Percentiles rank a stretch among this genome's conserved stretches.
Conservation (phyloP, 2,888 invertebrate species). For the Lithosia quadra region DNA sequence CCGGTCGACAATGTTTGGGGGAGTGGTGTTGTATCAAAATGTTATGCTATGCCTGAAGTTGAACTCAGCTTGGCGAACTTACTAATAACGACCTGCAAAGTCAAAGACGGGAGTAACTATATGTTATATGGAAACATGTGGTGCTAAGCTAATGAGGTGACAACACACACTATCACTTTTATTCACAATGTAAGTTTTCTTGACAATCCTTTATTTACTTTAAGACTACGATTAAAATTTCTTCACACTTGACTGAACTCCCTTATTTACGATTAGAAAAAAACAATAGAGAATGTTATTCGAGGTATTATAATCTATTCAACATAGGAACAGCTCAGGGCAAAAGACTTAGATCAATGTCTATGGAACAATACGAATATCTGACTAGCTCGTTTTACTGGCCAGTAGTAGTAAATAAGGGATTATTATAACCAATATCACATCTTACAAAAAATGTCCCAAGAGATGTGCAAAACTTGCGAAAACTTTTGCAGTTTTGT, state of each 20-base stretch:
- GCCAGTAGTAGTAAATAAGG: background rate
- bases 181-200: conserved; percentile 32
- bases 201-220: background rate
- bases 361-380: background rate
- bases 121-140: conserved; percentile 55
- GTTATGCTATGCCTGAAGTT: conserved; percentile 72
- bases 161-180: conserved; percentile 53
- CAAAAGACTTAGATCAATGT: background rate
- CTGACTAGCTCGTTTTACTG: background rate
- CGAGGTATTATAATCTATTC: background rate
- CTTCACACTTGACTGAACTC: background rate
- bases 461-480: background rate
- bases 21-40: conserved; percentile 73
- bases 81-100: conserved; percentile 87
- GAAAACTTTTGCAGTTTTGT: conserved; percentile 5
- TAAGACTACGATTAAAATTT: background rate
- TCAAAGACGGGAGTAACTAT: conserved; percentile 83
- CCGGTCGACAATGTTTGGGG: conserved; percentile 70
- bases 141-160: conserved; percentile 41
- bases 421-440: background rate
- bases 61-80: conserved; percentile 78
- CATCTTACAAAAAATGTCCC: background rate
- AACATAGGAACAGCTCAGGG: background rate
- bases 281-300: background rate
- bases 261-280: background rate